Evolutionary conservation across 2,113 vertebrate genomes (phyloP).

Genomic region (Psilopogon haemacephalus): DNA sequence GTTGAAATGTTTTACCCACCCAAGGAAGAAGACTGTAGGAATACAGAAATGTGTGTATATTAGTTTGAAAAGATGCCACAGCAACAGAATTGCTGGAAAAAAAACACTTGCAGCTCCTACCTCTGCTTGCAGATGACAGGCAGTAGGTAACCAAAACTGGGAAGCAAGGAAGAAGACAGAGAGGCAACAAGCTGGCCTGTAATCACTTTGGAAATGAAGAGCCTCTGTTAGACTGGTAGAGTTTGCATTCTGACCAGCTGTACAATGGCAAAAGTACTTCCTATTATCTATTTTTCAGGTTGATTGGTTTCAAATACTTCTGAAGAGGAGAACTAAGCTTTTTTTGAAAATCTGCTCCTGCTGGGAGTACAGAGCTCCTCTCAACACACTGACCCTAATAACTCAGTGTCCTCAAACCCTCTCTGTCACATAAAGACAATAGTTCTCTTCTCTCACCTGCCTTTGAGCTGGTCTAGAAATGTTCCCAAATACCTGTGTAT

Average conservation of each 20-base stretch:
- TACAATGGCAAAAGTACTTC: background rate
- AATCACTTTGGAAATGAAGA: background rate
- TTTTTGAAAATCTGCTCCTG: background rate
- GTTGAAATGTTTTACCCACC: constrained; percentile 23
- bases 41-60: background rate
- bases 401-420: background rate
- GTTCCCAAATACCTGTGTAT: background rate
- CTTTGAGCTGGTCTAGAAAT: background rate
- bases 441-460: background rate
- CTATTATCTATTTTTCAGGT: background rate
- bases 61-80: constrained; percentile 18
- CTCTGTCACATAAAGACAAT: background rate
- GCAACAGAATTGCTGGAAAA: constrained; percentile 11
- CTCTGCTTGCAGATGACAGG: background rate
- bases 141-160: background rate
- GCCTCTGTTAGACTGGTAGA: background rate
- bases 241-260: background rate
- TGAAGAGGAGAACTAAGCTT: background rate
- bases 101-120: background rate
- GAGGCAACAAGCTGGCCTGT: background rate
- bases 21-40: background rate
- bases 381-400: background rate
- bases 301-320: background rate
- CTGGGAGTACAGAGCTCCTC: background rate
- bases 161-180: background rate